Base-by-base conservation (phyloP, 2,888 invertebrate genomes). In the Cactoblastis cactorum region DNA sequence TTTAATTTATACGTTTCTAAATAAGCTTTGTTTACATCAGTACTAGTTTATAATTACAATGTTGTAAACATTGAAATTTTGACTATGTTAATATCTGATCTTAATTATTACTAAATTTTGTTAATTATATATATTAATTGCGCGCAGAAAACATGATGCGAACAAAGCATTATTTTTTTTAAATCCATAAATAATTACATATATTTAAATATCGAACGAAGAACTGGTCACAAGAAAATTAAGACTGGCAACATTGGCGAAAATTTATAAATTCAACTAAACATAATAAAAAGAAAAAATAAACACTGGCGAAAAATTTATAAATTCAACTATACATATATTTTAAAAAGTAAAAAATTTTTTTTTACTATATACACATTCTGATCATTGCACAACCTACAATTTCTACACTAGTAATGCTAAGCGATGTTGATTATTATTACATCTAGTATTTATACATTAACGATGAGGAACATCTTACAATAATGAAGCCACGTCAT, bases 391-490 rank as follows among this genome's bases (percentile, higher is more conserved):
- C 65, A 63, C 61, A 47, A 55, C 57, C 54, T 54, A 63, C 57
- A 53, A 56, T 62, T 50, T 51, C 58, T 61, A 61, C 39, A 50
- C 49, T 57, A 59, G 53, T 61, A 60, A 59, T 58, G 59, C 57
- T 58, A 60, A 60, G 56, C 56, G 56, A 61, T 55, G n/a, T n/a
- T 51, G 57, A 58, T 54, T 54, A 54, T n/a, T 24, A 35, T 49
- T 48, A 53, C 24, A 54, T 55, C 56, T 62, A 53, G 37, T 15
- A 54, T 59, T 61, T 65, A 61, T 62, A 64, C 56, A 61, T 59
- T 65, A 63, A 63, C 51, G 55, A 59, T 57, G 62, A 69, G 68
- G 69, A 71, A 68, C 68, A 55, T 37, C 15, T 37, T 51, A 46
- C 37, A 37, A 37, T 15, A 28, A 24, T 14, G 28, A 9, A 6